Conservation (phyloP, 1,140 invertebrate species). For the Trichonephila inaurata region DNA sequence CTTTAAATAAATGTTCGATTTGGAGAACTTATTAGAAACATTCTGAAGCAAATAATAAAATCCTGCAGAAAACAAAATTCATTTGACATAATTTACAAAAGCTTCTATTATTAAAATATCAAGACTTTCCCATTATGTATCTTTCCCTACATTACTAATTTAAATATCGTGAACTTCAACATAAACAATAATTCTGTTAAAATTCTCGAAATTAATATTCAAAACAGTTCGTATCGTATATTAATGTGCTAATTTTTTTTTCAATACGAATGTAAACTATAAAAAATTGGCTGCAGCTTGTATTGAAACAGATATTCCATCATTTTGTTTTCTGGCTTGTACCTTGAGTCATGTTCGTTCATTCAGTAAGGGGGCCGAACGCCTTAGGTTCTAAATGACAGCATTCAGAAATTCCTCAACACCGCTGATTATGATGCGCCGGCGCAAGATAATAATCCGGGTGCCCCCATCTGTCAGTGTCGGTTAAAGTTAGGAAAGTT, state of each 20-base stretch:
- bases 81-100: too few species aligned
- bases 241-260: not conserved
- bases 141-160: too few species aligned
- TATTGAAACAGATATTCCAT: constrained; percentile 25
- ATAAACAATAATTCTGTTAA: too few species aligned
- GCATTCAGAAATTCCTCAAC: constrained; percentile 21
- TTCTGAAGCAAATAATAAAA: too few species aligned
- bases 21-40: too few species aligned
- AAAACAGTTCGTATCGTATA: not conserved
- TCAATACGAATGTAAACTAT: not conserved
- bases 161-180: too few species aligned
- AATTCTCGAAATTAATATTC: too few species aligned
- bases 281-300: too few species aligned
- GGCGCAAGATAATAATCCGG: constrained; percentile 21
- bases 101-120: too few species aligned
- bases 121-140: too few species aligned
- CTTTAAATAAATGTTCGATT: too few species aligned
- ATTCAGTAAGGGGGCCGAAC: not conserved
- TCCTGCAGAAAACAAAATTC: too few species aligned
- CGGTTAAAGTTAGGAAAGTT: constrained; percentile 34
- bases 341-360: not conserved
- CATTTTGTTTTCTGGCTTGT: not conserved
- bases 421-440: constrained; percentile 36
- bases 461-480: constrained; percentile 33
- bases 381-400: constrained; percentile 34